These are phyloP conservation scores for Sprattus sprattus DNA, from an alignment of 2,113 vertebrate genomes.

Conservation along the genomic window DNA sequence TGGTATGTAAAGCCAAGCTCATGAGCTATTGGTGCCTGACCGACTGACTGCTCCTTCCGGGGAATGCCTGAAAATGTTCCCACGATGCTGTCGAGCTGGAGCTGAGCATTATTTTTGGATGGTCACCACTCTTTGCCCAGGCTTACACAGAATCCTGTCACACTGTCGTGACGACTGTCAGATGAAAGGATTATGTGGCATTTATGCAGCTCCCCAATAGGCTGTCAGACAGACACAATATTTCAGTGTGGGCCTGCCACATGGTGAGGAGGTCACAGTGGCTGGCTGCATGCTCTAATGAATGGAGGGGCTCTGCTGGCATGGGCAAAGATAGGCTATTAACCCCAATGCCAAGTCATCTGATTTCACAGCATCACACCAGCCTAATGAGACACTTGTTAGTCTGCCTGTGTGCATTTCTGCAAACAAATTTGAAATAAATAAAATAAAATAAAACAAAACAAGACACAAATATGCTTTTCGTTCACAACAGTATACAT, in stretches of 20 bases:
- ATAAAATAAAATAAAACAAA: conserved; percentile 17
- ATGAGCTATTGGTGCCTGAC: conserved; percentile 29
- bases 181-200: conserved; percentile 40
- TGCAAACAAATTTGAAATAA: conserved; percentile 16
- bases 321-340: conserved; percentile 48
- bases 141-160: conserved; percentile 13
- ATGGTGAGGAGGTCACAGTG: conserved; percentile 30
- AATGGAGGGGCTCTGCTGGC: conserved; percentile 44
- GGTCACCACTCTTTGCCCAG: not conserved
- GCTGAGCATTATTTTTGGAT: conserved; percentile 37
- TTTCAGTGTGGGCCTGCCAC: conserved; percentile 2
- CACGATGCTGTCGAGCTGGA: not conserved
- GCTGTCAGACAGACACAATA: conserved; percentile 15
- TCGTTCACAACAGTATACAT: not conserved
- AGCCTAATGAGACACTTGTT: conserved; percentile 50
- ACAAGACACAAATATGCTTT: not conserved
- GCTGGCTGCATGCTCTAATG: conserved; percentile 38
- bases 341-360: conserved; percentile 50
- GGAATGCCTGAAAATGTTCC: not conserved
- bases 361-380: conserved; percentile 45
- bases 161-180: conserved; percentile 43
- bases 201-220: not conserved
- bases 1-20: conserved; percentile 41
- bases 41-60: not conserved
- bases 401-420: conserved; percentile 40